Percentiles rank a stretch among this genome's conserved stretches.
These are phyloP conservation scores for Clepsis dumicolana DNA, from an alignment of 2,888 invertebrate genomes.

Conservation along the genomic window DNA sequence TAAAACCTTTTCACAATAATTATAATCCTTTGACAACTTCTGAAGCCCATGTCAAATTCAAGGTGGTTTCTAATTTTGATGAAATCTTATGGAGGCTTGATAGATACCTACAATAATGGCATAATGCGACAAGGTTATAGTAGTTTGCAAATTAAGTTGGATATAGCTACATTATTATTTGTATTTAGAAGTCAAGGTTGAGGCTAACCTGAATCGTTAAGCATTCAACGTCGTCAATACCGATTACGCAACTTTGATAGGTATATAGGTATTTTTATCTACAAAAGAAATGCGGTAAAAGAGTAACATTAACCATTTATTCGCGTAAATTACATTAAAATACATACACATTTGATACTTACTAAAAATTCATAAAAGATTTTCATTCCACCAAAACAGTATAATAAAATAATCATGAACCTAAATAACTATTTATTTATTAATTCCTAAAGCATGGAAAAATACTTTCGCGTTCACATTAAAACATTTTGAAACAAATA, in stretches of 20 bases:
- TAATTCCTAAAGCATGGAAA: not conserved
- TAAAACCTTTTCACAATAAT: too few relatives aligned
- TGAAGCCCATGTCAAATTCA: too few relatives aligned
- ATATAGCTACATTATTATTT: not conserved
- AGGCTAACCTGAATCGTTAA: not conserved
- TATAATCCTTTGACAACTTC: too few relatives aligned
- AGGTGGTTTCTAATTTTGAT: too few relatives aligned
- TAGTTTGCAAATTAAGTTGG: not conserved
- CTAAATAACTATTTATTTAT: not conserved
- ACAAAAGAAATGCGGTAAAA: not conserved
- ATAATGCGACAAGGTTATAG: not conserved
- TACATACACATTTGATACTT: constrained; percentile 14
- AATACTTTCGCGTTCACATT: not conserved
- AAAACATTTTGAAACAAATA: not conserved
- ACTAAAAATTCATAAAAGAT: not conserved
- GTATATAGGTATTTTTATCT: not conserved
- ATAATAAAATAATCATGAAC: not conserved
- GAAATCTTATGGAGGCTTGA: too few relatives aligned
- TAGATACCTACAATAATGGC: too few relatives aligned
- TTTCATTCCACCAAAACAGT: not conserved
- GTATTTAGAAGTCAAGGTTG: constrained; percentile 30
- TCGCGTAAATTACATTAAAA: constrained; percentile 17
- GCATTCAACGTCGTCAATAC: not conserved
- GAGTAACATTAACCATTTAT: constrained; percentile 11
- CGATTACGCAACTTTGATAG: constrained; percentile 1